phyloP scores from a whole-genome alignment of 2,888 invertebrate genomes.

The Dryocosmus kuriphilus region DNA sequence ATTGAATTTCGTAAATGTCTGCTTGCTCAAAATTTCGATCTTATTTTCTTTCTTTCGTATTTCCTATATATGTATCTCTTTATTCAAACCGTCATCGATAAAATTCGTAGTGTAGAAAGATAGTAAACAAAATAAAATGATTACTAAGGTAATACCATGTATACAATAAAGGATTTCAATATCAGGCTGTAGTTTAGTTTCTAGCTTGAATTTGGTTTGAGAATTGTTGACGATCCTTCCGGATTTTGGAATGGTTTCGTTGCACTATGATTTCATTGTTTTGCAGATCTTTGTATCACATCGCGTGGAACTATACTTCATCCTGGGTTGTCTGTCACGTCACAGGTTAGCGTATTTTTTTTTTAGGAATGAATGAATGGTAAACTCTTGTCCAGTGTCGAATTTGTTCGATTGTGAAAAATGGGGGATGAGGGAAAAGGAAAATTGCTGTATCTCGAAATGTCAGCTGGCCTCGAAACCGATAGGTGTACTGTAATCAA shows the following conservation, averaged over 20 bases:
- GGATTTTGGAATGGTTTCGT: background rate
- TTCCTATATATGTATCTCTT: too few species aligned
- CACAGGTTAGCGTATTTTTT: constrained; percentile 55
- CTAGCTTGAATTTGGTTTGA: background rate
- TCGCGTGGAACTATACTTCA: constrained; percentile 5
- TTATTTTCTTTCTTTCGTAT: too few species aligned
- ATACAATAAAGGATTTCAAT: too few species aligned
- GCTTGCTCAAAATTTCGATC: too few species aligned
- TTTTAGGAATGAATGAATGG: constrained; percentile 51
- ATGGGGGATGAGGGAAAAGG: constrained; percentile 48
- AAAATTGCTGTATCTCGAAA: constrained; percentile 63
- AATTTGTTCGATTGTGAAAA: constrained; percentile 47
- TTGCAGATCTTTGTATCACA: background rate
- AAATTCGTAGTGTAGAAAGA: too few species aligned
- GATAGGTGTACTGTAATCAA: constrained; percentile 56
- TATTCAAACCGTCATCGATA: too few species aligned
- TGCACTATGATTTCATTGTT: background rate
- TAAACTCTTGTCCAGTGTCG: constrained; percentile 42
- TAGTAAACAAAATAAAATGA: too few species aligned
- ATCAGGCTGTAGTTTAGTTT: background rate
- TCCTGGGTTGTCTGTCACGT: constrained; percentile 59
- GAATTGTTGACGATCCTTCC: background rate
- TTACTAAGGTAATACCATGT: too few species aligned
- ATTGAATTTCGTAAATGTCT: too few species aligned
- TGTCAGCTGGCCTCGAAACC: constrained; percentile 62